Evolutionary conservation across 2,797 vertebrate species (phyloP), one percentile per base, ranked within the genome.

Genomic region (Urophycis tenuis): DNA sequence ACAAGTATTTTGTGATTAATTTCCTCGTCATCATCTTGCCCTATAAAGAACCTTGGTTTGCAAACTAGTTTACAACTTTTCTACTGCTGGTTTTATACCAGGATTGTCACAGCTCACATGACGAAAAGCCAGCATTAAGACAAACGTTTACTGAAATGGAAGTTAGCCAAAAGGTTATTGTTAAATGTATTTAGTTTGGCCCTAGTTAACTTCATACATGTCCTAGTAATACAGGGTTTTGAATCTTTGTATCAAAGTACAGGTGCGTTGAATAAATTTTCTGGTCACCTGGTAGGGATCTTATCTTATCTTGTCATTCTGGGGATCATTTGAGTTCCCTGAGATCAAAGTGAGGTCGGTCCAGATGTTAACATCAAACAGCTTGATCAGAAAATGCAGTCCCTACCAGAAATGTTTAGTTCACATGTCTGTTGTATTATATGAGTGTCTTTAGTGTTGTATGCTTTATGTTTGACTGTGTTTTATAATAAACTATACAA

Each of bases 1-100:
- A 8, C n/a, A 0, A 60, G 49, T n/a, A 15, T 49, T 49, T 17
- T 49, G 45, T 49, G 17, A 12, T 60, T 60, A 0, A 80, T 84
- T 80, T 74, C 85, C 78, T 85, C 76, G 33, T 53, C 70, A 31
- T 2, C 6, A 33, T 81, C 73, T 3, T 41, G 74, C 70, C 67
- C 83, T 41, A 60, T n/a, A 6, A 60, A 60, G 22, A 60, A 60
- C 49, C 19, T 60, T 60, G 49, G 49, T 22, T 60, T 17, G 22
- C 14, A 60, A 60, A 60, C 19, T 25, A 60, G 49, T 60, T 25
- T 60, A 25, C 49, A 17, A n/a, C 2, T 25, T 60, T n/a, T 60
- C 22, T 60, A 60, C 49, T 60, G 22, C 49, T 3, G 49, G 1
- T 60, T 60, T 60, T 25, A 60, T 60, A 25, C 49, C 49, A 60